Evolutionary conservation across 2,113 vertebrate genomes (phyloP).

Genomic region (Oenanthe melanoleuca): DNA sequence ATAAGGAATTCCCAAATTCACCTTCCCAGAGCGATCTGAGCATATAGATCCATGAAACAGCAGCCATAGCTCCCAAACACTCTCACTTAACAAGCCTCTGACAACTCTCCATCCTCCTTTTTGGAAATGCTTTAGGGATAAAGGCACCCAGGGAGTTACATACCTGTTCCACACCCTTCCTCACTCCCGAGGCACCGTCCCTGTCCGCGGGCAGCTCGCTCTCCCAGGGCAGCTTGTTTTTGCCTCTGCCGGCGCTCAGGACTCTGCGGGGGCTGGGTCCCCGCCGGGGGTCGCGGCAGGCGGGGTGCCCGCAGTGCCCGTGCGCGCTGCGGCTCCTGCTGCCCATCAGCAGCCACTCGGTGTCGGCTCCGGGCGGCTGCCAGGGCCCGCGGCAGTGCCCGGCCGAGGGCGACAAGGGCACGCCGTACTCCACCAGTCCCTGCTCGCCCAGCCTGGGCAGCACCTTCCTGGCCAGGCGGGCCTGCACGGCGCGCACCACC

Average conservation of each 20-base stretch:
- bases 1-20: background rate
- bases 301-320: background rate
- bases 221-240: conserved; percentile 93
- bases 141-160: fast-evolving
- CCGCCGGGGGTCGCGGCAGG: background rate
- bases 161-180: conserved; percentile 82
- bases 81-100: fast-evolving
- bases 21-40: fast-evolving
- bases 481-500: background rate
- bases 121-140: fast-evolving
- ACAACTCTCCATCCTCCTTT: fast-evolving
- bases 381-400: background rate
- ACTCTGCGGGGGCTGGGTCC: conserved; percentile 78
- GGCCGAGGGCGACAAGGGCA: background rate
- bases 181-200: conserved; percentile 55
- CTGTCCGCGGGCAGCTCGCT: conserved; percentile 60
- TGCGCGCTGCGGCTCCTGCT: background rate
- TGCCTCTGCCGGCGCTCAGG: conserved; percentile 89
- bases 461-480: background rate
- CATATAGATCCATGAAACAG: fast-evolving
- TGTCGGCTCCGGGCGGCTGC: background rate
- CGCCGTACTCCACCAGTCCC: background rate
- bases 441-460: background rate
- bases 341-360: conserved; percentile 6
- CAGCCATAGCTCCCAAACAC: fast-evolving